A percentile compares a stretch with the other conserved stretches of the same genome.
phyloP scores from a whole-genome alignment of 2,888 invertebrate genomes.

The Thelaira solivaga region DNA sequence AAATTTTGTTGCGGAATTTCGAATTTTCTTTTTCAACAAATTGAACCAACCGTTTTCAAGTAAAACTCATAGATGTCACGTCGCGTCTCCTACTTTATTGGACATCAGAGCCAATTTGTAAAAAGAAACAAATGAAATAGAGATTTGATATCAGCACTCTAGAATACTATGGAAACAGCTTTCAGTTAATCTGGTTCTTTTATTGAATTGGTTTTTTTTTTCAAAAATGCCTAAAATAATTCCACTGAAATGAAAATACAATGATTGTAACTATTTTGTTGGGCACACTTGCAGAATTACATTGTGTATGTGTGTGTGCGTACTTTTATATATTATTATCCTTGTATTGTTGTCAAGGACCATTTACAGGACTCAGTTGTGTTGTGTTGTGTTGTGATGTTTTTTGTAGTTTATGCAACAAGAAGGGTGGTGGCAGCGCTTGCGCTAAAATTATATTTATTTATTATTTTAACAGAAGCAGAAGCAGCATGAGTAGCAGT shows the following conservation, averaged over 20 bases:
- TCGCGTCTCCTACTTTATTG: too few relatives aligned
- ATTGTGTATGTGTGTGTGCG: not conserved
- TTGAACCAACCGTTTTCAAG: too few relatives aligned
- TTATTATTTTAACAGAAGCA: slow-evolving; percentile 72
- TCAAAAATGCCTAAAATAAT: not conserved
- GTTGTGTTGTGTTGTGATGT: slow-evolving; percentile 33
- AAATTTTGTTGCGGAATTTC: too few relatives aligned
- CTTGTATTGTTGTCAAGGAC: slow-evolving; percentile 61
- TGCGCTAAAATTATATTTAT: slow-evolving; percentile 77
- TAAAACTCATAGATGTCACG: too few relatives aligned
- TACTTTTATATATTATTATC: slow-evolving; percentile 38
- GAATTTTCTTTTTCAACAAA: too few relatives aligned
- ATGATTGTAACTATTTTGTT: not conserved
- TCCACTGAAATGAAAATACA: not conserved
- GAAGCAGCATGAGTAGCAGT: slow-evolving; percentile 61
- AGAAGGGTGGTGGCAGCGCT: slow-evolving; percentile 69
- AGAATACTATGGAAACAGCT: too few relatives aligned
- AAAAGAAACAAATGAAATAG: too few relatives aligned
- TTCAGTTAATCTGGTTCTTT: too few relatives aligned
- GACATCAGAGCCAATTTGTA: too few relatives aligned
- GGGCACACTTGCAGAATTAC: not conserved
- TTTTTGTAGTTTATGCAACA: slow-evolving; percentile 31
- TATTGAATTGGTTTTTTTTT: too few relatives aligned
- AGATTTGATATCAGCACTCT: too few relatives aligned
- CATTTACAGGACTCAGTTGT: slow-evolving; percentile 49